Evolutionary conservation across 2,113 vertebrate genomes (phyloP), one percentile per base, ranked within the genome.

Genomic region (Myrmecobius fasciatus): DNA sequence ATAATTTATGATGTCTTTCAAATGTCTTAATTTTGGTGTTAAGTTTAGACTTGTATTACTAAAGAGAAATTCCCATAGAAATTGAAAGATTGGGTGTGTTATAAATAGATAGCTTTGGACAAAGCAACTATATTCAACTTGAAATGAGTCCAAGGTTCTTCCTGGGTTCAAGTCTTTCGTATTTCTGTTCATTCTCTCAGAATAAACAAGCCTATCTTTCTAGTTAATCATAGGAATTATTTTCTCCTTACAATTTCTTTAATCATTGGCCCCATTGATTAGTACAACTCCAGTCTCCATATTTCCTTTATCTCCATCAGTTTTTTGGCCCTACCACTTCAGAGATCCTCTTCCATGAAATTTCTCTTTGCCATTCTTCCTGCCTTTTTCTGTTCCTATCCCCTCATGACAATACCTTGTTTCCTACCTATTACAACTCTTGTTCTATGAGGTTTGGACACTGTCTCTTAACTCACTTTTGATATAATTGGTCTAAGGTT

Each of bases 11-110:
- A 60, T 60, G 25, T 56, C 25, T 56, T 91, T 93, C 53, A 83
- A 53, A 60, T 94, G 43, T 95, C 94, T 60, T 89, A 25, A 8
- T 92, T 92, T 91, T 83, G 46, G 6, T 14, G 8, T n/a, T 91
- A 36, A 36, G 52, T 0, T 94, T 2, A 95, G 24, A n/a, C 89
- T 3, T 93, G 43, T 52, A 83, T 94, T 95, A 93, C 93, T 93
- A 46, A 12, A 67, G 14, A 53, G 24, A 89, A 67, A 93, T 90
- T 96, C 90, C 90, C 89, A 0, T 95, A 51, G 88, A n/a, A 92
- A 93, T 83, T 91, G n/a, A 49, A 91, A 36, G 52, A 25, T 22
- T 91, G 94, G 89, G 93, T 93, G 25, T 25, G 31, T 93, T 94
- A 28, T 93, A 2, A 3, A 22, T 89, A 88, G 24, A 6, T 95